These are phyloP conservation scores for Cercopithecus mona DNA, from an alignment of 2,113 vertebrate species.

Conservation along the genomic window DNA sequence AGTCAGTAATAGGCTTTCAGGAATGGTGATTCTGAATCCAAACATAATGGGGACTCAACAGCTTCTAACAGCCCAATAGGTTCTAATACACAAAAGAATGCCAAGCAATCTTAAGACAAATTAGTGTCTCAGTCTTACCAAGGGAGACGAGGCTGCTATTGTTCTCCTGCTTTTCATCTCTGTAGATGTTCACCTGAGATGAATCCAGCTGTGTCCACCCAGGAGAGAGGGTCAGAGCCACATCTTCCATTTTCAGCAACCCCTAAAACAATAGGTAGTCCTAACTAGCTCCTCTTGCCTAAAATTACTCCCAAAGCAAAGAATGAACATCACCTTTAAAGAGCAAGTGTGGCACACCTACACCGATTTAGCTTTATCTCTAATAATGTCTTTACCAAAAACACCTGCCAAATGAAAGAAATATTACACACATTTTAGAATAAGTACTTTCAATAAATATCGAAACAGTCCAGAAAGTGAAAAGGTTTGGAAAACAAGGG, in stretches of 20 bases:
- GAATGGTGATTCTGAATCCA: not conserved
- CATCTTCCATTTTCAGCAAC: slow-evolving; percentile 53
- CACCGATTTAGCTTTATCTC: not conserved
- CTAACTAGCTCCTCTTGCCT: not conserved
- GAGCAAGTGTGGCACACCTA: not conserved
- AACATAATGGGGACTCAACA: not conserved
- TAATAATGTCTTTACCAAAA: not conserved
- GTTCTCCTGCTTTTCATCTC: slow-evolving; percentile 1
- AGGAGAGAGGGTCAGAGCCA: not conserved
- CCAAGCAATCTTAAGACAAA: not conserved
- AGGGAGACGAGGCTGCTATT: not conserved
- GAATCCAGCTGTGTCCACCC: not conserved
- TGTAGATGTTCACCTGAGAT: not conserved
- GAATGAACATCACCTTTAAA: not conserved
- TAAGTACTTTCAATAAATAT: not conserved
- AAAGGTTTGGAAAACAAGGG: not conserved
- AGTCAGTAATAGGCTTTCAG: not conserved
- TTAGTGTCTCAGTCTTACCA: slow-evolving; percentile 46
- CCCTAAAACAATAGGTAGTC: slow-evolving; percentile 18
- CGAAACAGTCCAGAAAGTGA: not conserved
- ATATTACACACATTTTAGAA: not conserved
- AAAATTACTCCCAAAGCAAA: not conserved
- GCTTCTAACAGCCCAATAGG: not conserved
- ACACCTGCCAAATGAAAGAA: not conserved
- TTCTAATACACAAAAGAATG: not conserved